Percentiles rank a stretch among this genome's conserved stretches.
Evolutionary conservation across 2,888 invertebrate species (phyloP).

Genomic region (Eilema caniola): DNA sequence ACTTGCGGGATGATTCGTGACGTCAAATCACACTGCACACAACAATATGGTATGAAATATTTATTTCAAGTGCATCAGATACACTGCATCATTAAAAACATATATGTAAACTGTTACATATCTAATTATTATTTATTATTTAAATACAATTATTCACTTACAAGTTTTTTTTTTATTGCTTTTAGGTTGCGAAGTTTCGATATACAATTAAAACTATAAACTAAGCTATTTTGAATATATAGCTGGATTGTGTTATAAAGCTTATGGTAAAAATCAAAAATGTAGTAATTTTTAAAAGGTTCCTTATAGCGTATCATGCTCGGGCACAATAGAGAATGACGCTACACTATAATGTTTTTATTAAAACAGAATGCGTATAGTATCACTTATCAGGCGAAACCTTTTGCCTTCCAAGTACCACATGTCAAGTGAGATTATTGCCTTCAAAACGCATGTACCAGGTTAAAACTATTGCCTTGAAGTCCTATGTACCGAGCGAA

Average conservation of each 20-base stretch:
- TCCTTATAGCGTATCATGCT: too few species aligned
- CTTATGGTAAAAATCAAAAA: too few species aligned
- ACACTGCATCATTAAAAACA: constrained; percentile 19
- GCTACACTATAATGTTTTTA: too few species aligned
- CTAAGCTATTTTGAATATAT: constrained; percentile 37
- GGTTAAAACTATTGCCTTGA: too few species aligned
- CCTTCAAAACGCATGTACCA: too few species aligned
- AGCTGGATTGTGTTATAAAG: constrained; percentile 18
- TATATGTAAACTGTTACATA: constrained; percentile 21
- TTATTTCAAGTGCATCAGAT: constrained; percentile 10
- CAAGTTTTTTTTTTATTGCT: constrained; percentile 48
- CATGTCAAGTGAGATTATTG: too few species aligned
- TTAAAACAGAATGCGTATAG: too few species aligned
- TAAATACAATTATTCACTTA: constrained; percentile 35
- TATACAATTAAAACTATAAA: constrained; percentile 41
- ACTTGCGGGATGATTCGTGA: background rate
- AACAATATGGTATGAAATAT: constrained; percentile 2
- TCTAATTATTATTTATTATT: constrained; percentile 17
- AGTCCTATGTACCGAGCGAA: too few species aligned
- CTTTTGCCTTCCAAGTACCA: too few species aligned
- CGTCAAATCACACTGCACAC: background rate
- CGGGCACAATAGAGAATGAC: too few species aligned
- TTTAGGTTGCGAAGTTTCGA: constrained; percentile 33
- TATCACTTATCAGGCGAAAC: too few species aligned
- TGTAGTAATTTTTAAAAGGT: too few species aligned